Percentiles rank a stretch among this genome's conserved stretches.
These are phyloP conservation scores for Euphonia xanthogaster DNA, from an alignment of 2,797 vertebrate species.

Conservation along the genomic window DNA sequence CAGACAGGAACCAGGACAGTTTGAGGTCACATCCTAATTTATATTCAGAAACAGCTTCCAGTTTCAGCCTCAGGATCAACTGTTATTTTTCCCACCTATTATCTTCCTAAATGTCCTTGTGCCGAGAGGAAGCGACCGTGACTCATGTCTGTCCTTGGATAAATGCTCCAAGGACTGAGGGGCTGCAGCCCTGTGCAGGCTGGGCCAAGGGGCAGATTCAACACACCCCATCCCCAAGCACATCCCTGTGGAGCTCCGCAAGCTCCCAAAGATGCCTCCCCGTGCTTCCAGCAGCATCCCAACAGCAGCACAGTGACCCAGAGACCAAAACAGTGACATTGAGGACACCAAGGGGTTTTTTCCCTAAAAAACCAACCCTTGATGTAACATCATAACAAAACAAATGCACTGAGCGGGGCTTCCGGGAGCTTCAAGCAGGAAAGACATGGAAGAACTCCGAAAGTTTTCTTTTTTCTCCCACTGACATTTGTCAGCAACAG, in stretches of 20 bases:
- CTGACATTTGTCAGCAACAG: background rate
- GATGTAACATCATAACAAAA: background rate
- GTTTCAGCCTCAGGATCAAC: conserved; percentile 55
- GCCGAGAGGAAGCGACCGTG: background rate
- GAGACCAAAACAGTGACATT: background rate
- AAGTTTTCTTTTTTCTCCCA: background rate
- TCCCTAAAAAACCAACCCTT: background rate
- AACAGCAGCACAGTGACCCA: fast-evolving
- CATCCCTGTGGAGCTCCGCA: background rate
- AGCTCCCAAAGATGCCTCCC: fast-evolving
- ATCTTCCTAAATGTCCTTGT: conserved; percentile 7
- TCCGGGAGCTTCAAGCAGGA: background rate
- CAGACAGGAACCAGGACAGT: background rate
- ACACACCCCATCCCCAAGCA: background rate
- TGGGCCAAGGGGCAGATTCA: fast-evolving
- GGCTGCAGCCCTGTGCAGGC: background rate
- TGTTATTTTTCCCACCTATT: conserved; percentile 32
- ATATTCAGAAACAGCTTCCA: conserved; percentile 40
- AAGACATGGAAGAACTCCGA: background rate
- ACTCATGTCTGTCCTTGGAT: background rate
- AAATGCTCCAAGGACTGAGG: background rate
- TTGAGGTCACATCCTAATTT: conserved; percentile 43
- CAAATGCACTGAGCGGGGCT: background rate
- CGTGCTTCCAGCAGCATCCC: background rate
- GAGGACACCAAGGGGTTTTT: background rate